Percentiles rank a stretch among this genome's conserved stretches.
Conservation (phyloP, 2,113 vertebrate genomes). For the Ranitomeya imitator region DNA sequence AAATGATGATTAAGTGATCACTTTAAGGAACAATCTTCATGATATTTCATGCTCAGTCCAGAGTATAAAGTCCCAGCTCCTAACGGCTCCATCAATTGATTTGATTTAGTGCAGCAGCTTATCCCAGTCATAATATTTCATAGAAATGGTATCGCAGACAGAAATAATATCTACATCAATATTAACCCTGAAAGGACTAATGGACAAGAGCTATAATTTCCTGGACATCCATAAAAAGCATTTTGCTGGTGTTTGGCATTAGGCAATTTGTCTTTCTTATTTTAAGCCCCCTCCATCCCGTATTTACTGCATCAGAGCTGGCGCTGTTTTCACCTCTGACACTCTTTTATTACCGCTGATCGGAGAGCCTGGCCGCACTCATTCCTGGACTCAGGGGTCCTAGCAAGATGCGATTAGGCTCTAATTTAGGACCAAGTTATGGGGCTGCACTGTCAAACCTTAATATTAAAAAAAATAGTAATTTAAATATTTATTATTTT, state of each 20-base stretch:
- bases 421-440: background rate
- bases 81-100: slow-evolving; percentile 99
- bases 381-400: background rate
- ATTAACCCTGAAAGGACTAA: slow-evolving; percentile 99
- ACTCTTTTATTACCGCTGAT: slow-evolving; percentile 46
- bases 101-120: slow-evolving; percentile 96
- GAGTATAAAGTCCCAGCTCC: slow-evolving; percentile 82
- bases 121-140: slow-evolving; percentile 98
- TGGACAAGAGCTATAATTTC: slow-evolving; percentile 91
- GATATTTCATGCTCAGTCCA: slow-evolving; percentile 98
- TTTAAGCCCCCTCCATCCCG: slow-evolving; percentile 61
- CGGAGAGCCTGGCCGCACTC: background rate
- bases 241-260: slow-evolving; percentile 70
- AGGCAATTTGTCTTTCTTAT: slow-evolving; percentile 70
- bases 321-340: slow-evolving; percentile 47
- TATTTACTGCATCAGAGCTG: slow-evolving; percentile 49
- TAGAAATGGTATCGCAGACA: slow-evolving; percentile 96
- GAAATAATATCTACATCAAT: slow-evolving; percentile 99
- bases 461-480: background rate
- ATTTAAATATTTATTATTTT: too few relatives aligned
- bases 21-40: slow-evolving; percentile 99
- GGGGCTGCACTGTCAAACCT: background rate
- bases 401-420: background rate
- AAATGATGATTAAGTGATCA: slow-evolving; percentile 99
- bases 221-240: slow-evolving; percentile 87